Base-by-base conservation (phyloP, 2,888 invertebrate genomes). In the Stramonita haemastoma region DNA sequence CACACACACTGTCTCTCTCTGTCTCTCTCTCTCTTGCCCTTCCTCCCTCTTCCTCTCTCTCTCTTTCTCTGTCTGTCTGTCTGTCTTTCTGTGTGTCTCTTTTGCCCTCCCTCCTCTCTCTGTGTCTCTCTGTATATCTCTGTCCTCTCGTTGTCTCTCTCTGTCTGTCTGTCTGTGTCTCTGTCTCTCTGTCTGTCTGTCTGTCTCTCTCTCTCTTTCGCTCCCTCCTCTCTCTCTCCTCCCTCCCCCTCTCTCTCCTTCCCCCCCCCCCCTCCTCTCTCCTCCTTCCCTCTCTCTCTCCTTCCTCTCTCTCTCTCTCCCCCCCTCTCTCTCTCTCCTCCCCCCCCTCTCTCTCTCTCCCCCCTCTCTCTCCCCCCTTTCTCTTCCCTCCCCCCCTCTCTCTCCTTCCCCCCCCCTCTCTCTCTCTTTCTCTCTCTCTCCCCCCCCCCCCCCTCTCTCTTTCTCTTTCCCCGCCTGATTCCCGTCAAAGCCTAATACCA, bases 301-400 rank as follows among this genome's bases (percentile, higher is more conserved):
- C 17, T 70, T 26, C 26, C 26, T 70, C 26, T 70, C 70, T 26
- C 26, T 22, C 70, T 22, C 70, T 22, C 70, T 22, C 22, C 70
- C 70, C 70, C 26, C 70, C 13, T 26, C 60, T 60, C 66, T 86
- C 90, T 89, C 89, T 73, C 0, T 66, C 87, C 83, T 89, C 83
- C 89, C 88, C 83, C 87, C 87, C 86, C 90, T 90, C 84, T 90
- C 87, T 87, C 90, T 84, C 91, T 89, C 87, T 77, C 60, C 46
- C 79, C 87, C 87, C 73, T 85, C 73, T 70, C 19, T 77, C 26
- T 19, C 17, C 70, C 46, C 29, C n/a, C 60, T 60, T 60, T 19
- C 19, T 19, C 19, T 19, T 60, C 11, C 19, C 60, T 60, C 60
- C 19, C 60, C 19, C 19, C 60, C 60, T 60, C 60, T 60, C 60